These are phyloP conservation scores for Synanthedon myopaeformis DNA, from an alignment of 2,888 invertebrate genomes.

Conservation along the genomic window DNA sequence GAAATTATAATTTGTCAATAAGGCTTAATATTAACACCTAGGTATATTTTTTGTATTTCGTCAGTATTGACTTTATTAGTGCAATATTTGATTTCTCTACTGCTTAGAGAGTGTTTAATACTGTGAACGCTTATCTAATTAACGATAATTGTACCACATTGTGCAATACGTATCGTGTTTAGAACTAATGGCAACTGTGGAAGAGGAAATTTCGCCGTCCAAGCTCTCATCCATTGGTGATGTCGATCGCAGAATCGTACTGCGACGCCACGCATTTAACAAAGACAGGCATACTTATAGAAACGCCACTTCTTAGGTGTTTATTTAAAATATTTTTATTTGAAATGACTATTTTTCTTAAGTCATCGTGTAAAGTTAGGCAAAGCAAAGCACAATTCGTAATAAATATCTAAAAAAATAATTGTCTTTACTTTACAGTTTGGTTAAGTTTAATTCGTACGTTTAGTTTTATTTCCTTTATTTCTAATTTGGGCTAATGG, in stretches of 20 bases:
- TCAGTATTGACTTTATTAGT: too few species aligned
- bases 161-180: slow-evolving; percentile 20
- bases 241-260: slow-evolving; percentile 25
- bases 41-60: too few species aligned
- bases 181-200: slow-evolving; percentile 32
- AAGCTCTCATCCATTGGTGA: slow-evolving; percentile 23
- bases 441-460: too few species aligned
- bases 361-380: not conserved
- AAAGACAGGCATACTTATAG: not conserved
- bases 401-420: too few species aligned
- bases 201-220: slow-evolving; percentile 17
- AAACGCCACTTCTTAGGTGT: not conserved
- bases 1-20: too few species aligned
- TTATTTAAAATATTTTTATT: not conserved
- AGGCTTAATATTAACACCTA: too few species aligned
- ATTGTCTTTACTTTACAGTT: too few species aligned
- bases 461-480: too few species aligned
- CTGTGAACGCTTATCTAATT: slow-evolving; percentile 14
- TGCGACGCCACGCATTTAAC: slow-evolving; percentile 24
- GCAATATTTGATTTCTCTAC: too few species aligned
- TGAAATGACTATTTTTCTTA: not conserved
- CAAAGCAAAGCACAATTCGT: too few species aligned
- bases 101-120: too few species aligned
- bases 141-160: slow-evolving; percentile 20
- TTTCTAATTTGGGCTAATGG: too few species aligned